phyloP scores from a whole-genome alignment of 2,888 invertebrate genomes.

The Crepidodera aurea region DNA sequence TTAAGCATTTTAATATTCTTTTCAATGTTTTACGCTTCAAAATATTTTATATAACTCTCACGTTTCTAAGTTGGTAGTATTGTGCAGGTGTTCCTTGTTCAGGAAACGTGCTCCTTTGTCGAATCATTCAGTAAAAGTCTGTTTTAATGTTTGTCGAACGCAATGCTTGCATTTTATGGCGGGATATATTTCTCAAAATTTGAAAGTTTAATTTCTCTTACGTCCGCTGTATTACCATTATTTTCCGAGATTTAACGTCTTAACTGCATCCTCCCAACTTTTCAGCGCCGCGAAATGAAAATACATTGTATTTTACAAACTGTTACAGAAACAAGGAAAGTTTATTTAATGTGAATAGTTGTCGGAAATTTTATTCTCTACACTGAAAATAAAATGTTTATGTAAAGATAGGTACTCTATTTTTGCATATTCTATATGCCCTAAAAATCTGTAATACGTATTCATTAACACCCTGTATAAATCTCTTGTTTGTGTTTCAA shows the following conservation, averaged over 20 bases:
- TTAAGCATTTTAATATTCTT: background rate
- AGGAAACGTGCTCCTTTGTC: slow-evolving; percentile 41
- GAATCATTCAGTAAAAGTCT: slow-evolving; percentile 46
- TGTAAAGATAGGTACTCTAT: too few relatives aligned
- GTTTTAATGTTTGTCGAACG: slow-evolving; percentile 49
- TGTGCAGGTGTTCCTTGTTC: slow-evolving; percentile 41
- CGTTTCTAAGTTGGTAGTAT: slow-evolving; percentile 29
- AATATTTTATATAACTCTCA: slow-evolving; percentile 12
- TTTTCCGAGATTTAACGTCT: slow-evolving; percentile 28
- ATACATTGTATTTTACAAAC: slow-evolving; percentile 24
- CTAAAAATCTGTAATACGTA: too few relatives aligned
- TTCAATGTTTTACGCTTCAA: background rate
- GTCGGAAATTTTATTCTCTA: slow-evolving; percentile 6
- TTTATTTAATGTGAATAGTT: slow-evolving; percentile 13
- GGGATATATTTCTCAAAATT: slow-evolving; percentile 25
- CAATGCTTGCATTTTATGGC: slow-evolving; percentile 33
- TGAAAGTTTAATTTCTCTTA: slow-evolving; percentile 31
- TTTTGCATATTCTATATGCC: too few relatives aligned
- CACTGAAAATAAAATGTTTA: background rate
- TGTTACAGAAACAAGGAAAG: slow-evolving; percentile 17
- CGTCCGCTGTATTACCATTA: slow-evolving; percentile 29
- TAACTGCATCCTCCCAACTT: slow-evolving; percentile 21
- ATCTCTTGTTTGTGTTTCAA: too few relatives aligned
- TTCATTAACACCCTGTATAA: too few relatives aligned
- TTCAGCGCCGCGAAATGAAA: slow-evolving; percentile 14